Base-by-base conservation (phyloP, 2,888 invertebrate genomes). In the Perithous albicinctus region DNA sequence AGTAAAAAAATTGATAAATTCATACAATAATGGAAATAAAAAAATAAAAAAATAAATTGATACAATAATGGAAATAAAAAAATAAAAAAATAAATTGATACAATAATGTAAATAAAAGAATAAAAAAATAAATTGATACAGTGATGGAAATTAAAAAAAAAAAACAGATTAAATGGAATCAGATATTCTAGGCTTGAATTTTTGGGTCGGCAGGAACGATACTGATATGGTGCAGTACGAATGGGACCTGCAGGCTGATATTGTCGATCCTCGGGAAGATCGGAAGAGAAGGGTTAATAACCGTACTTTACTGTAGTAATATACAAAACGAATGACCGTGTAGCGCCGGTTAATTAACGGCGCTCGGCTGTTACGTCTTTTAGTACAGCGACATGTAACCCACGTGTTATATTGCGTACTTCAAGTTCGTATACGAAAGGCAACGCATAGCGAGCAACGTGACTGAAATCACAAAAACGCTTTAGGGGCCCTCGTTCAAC, bases 271-370 rank as follows among this genome's bases (percentile, higher is more conserved):
- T 5, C 29, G 43, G 20, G 59, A 51, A 38, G 38, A 29, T 48
- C 10, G n/a, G 29, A 38, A 48, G 41, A 54, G 12, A 61, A 64
- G 43, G 43, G 43, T 32, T 43, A 26, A 75, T 78, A 73, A 77
- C 41, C 23, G 59, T 56, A 35, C 46, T 32, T 67, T 35, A 63
- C 8, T 35, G 20, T 38, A 66, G 43, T 66, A 32, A 43, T 26
- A 67, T 72, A 78, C 66, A 78, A 69, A 76, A 74, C 67, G 64
- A 82, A 81, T 78, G 56, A 76, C 43, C 78, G 67, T 82, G 82
- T 78, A 84, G 76, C 75, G 78, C 75, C 81, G 66, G 46, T 78
- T 82, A 83, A 83, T 83, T 78, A 83, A 81, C 56, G 67, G 66
- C 67, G 35, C 41, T 32, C 4, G 29, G 29, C 61, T 46, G 48